Conservation (phyloP, 2,113 vertebrate genomes). For the Chaetorhynchus papuensis region DNA sequence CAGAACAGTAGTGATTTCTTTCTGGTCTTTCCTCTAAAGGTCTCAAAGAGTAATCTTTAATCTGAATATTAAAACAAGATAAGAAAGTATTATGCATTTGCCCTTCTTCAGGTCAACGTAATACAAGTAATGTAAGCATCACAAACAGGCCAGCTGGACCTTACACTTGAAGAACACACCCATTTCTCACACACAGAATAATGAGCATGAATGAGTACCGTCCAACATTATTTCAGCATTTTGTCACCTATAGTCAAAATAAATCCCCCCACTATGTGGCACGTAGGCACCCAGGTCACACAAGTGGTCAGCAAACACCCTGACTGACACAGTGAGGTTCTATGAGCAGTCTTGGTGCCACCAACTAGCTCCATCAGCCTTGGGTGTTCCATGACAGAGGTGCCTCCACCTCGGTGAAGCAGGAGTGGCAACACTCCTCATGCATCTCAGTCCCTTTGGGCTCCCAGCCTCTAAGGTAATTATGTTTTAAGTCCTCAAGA, state of each 20-base stretch:
- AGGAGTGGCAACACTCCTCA: background rate
- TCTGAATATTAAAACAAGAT: background rate
- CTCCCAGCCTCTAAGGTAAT: background rate
- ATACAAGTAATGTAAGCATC: background rate
- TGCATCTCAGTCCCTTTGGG: background rate
- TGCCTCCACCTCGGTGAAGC: background rate
- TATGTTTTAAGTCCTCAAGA: background rate
- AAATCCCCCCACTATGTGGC: background rate
- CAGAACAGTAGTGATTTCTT: background rate
- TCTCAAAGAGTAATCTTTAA: background rate
- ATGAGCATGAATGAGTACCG: background rate
- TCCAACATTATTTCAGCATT: background rate
- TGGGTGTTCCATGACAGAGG: fast-evolving
- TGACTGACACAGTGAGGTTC: background rate
- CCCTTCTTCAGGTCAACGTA: background rate
- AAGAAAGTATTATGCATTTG: background rate
- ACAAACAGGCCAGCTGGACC: background rate
- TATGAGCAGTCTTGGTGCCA: background rate
- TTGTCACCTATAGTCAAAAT: background rate
- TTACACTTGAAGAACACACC: background rate
- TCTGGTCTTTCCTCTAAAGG: background rate
- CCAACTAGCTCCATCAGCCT: background rate
- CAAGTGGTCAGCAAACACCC: background rate
- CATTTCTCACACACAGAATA: background rate
- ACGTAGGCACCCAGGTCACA: background rate